phyloP scores from a whole-genome alignment of 2,888 invertebrate species.

The Nephrotoma appendiculata region DNA sequence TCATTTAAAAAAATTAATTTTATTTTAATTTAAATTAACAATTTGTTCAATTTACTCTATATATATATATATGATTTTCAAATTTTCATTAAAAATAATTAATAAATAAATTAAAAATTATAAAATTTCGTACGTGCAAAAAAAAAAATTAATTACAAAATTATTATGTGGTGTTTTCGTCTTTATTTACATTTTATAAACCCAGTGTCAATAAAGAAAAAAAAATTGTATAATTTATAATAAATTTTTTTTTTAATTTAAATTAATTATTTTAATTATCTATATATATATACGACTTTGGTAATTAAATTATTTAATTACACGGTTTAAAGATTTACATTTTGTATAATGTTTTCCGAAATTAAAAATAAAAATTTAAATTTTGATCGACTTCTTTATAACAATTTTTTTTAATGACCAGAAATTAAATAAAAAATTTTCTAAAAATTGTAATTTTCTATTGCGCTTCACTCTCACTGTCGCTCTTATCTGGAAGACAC shows the following conservation, averaged over 20 bases:
- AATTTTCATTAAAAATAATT: neutral
- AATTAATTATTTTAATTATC: neutral
- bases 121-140: neutral
- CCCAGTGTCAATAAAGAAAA: neutral
- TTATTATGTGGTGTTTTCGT: neutral
- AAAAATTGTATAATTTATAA: neutral
- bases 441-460: neutral
- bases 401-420: neutral
- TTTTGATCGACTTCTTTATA: neutral
- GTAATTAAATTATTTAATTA: neutral
- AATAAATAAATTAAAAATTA: neutral
- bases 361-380: neutral
- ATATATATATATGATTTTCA: neutral
- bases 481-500: slow-evolving; percentile 68
- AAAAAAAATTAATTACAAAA: neutral
- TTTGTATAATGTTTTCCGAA: neutral
- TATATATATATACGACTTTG: neutral
- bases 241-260: neutral
- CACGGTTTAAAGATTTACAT: neutral
- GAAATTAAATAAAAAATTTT: neutral
- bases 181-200: neutral
- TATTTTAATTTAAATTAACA: neutral
- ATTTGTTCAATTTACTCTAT: neutral
- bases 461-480: slow-evolving; percentile 88
- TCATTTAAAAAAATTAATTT: neutral